phyloP scores from a whole-genome alignment of 1,140 invertebrate genomes.

The Monochamus saltuarius region DNA sequence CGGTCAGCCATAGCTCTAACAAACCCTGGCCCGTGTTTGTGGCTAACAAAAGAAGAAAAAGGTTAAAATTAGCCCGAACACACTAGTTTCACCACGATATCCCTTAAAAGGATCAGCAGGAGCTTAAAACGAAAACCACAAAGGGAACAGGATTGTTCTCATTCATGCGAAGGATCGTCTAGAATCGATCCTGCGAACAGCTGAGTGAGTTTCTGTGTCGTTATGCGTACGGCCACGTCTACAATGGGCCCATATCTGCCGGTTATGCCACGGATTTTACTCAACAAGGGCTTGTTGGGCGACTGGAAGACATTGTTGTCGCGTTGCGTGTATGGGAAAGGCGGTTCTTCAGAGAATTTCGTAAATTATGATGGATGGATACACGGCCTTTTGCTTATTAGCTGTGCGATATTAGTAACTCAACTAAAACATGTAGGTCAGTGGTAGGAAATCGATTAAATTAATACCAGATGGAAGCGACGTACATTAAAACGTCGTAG shows the following conservation, averaged over 20 bases:
- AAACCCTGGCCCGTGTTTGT: too few relatives aligned
- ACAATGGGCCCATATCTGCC: neutral
- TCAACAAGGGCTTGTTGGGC: neutral
- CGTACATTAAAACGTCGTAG: neutral
- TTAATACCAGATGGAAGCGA: slow-evolving; percentile 2
- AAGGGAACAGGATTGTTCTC: slow-evolving; percentile 4
- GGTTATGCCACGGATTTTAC: neutral
- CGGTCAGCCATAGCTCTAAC: too few relatives aligned
- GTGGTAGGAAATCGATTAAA: slow-evolving; percentile 5
- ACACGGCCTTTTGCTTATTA: slow-evolving; percentile 32
- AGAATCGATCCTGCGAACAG: slow-evolving; percentile 1
- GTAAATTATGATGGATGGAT: slow-evolving; percentile 37
- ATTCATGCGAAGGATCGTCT: neutral
- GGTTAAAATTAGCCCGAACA: neutral
- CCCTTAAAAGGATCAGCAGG: neutral
- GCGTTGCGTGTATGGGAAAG: slow-evolving; percentile 28
- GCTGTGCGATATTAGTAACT: slow-evolving; percentile 14
- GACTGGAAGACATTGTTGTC: slow-evolving; percentile 30
- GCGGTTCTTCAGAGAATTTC: slow-evolving; percentile 26
- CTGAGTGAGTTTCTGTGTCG: slow-evolving; percentile 5
- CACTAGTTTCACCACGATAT: neutral
- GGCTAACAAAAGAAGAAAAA: too few relatives aligned
- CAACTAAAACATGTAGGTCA: slow-evolving; percentile 3
- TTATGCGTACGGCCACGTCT: neutral
- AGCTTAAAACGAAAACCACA: slow-evolving; percentile 2